phyloP scores from a whole-genome alignment of 2,797 vertebrate species.

The Coreius guichenoti region DNA sequence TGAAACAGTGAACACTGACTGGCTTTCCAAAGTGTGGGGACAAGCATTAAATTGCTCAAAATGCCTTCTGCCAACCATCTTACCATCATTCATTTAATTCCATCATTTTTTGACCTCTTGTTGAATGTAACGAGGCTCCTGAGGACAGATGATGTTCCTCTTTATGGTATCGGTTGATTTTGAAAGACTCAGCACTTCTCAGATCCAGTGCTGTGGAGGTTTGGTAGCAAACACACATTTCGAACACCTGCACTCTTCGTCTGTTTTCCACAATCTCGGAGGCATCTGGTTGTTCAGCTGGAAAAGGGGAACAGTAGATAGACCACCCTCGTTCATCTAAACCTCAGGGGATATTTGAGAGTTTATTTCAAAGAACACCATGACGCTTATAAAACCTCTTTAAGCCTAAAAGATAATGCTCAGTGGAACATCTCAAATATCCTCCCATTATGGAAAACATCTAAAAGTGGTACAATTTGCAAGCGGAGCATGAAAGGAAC shows the following conservation, averaged over 20 bases:
- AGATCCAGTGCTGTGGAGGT: constrained; percentile 9
- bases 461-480: neutral
- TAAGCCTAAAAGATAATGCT: constrained; percentile 26
- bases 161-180: neutral
- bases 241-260: constrained; percentile 47
- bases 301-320: constrained; percentile 19
- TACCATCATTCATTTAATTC: neutral
- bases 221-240: constrained; percentile 21
- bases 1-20: neutral
- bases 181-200: constrained; percentile 29
- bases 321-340: constrained; percentile 39
- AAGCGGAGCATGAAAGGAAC: neutral
- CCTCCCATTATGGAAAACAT: constrained; percentile 17
- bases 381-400: constrained; percentile 15
- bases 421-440: constrained; percentile 19
- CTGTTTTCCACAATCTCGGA: constrained; percentile 39
- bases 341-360: constrained; percentile 18
- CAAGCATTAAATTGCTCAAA: constrained; percentile 73
- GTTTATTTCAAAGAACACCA: constrained; percentile 37
- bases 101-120: neutral
- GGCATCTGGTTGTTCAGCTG: constrained; percentile 39
- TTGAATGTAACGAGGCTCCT: neutral
- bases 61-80: constrained; percentile 68
- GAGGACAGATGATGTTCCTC: neutral
- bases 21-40: constrained; percentile 11